A percentile compares a stretch with the other conserved stretches of the same genome.
Conservation (phyloP, 2,797 vertebrate genomes). For the Salmo trutta region DNA sequence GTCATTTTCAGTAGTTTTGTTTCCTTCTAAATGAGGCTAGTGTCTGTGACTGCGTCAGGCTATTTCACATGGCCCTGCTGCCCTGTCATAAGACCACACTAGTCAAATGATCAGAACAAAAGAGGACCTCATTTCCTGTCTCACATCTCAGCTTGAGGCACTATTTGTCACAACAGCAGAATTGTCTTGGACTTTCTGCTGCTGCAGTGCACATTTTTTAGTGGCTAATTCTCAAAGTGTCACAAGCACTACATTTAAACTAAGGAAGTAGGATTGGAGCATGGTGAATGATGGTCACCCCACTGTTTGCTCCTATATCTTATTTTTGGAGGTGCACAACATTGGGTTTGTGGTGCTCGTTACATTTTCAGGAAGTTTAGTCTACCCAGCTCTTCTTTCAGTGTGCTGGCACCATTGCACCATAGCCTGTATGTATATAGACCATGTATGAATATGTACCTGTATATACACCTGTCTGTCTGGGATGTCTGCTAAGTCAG, state of each 20-base stretch:
- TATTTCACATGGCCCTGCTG: slow-evolving; percentile 61
- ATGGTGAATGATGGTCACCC: slow-evolving; percentile 28
- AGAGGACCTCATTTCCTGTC: slow-evolving; percentile 73
- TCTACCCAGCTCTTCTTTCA: slow-evolving; percentile 48
- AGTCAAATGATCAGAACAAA: slow-evolving; percentile 67
- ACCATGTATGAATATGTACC: slow-evolving; percentile 34
- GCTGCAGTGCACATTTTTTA: slow-evolving; percentile 40
- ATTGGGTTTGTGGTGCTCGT: slow-evolving; percentile 56
- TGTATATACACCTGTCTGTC: slow-evolving; percentile 61
- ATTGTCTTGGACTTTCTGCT: slow-evolving; percentile 72
- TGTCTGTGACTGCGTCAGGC: slow-evolving; percentile 78
- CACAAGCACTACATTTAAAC: slow-evolving; percentile 53
- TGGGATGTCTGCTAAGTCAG: neutral
- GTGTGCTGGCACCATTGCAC: slow-evolving; percentile 54
- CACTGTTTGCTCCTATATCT: slow-evolving; percentile 19
- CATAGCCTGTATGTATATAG: slow-evolving; percentile 53
- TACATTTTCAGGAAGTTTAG: slow-evolving; percentile 61
- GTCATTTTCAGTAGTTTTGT: neutral
- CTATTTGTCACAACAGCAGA: slow-evolving; percentile 51
- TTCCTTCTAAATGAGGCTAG: slow-evolving; percentile 77
- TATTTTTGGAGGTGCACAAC: neutral
- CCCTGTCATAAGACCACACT: slow-evolving; percentile 35
- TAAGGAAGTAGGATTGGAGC: slow-evolving; percentile 26
- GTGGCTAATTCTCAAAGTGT: slow-evolving; percentile 77
- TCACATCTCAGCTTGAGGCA: slow-evolving; percentile 65